phyloP scores from a whole-genome alignment of 2,888 invertebrate genomes.

The Notodonta ziczac region DNA sequence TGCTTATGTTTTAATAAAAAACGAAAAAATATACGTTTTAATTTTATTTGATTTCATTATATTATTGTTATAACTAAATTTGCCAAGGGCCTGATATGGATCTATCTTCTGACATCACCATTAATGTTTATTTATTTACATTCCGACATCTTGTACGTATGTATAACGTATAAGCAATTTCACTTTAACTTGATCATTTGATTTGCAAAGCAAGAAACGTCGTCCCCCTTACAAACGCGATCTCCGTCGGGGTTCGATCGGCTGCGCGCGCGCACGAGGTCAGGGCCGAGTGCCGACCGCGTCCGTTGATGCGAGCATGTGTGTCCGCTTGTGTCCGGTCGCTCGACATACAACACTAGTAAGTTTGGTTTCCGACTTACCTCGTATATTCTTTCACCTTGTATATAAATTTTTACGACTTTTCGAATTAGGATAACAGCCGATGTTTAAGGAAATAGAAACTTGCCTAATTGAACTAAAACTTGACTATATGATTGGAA shows the following conservation, averaged over 20 bases:
- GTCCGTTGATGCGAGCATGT: conserved; percentile 7
- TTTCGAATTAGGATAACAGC: no score
- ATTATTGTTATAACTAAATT: no score
- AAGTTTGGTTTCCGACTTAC: no score
- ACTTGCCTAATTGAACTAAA: no score
- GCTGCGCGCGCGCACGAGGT: conserved; percentile 11
- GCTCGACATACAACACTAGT: not conserved
- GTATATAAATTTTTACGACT: no score
- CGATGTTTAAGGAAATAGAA: no score
- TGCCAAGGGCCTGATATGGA: no score
- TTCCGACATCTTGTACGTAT: no score
- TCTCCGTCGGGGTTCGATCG: conserved; percentile 10
- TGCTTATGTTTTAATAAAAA: not conserved
- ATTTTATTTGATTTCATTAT: not conserved
- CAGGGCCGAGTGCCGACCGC: conserved; percentile 15
- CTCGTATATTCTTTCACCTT: no score
- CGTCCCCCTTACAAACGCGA: not conserved
- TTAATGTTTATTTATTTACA: no score
- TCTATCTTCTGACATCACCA: no score
- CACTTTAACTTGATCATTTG: not conserved
- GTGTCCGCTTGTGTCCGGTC: not conserved
- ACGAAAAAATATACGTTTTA: not conserved
- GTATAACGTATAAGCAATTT: not conserved
- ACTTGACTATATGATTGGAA: no score
- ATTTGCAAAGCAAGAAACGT: not conserved